Evolutionary conservation across 2,888 invertebrate species (phyloP).

Genomic region (Ephialtes manifestator): DNA sequence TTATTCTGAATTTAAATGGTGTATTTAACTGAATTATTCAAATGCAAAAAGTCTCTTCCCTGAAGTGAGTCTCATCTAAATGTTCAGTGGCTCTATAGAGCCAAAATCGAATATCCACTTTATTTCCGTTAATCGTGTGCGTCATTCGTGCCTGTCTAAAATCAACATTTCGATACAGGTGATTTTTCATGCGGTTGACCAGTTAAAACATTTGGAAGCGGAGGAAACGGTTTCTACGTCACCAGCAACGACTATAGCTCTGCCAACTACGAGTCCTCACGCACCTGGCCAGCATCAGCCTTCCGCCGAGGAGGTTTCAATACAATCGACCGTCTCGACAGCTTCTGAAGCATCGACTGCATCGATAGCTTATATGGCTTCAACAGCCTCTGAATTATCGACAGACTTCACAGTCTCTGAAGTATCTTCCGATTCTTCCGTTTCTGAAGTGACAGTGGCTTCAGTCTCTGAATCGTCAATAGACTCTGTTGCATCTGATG

Average conservation of each 20-base stretch:
- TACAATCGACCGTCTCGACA: slow-evolving; percentile 15
- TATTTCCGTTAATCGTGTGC: neutral
- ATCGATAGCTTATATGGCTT: slow-evolving; percentile 19
- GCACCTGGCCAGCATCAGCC: slow-evolving; percentile 76
- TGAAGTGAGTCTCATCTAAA: too few species aligned
- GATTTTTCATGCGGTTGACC: slow-evolving; percentile 82
- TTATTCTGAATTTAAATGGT: too few species aligned
- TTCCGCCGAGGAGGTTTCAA: slow-evolving; percentile 45
- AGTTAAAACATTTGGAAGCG: slow-evolving; percentile 76
- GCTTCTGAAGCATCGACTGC: slow-evolving; percentile 16
- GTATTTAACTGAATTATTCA: too few species aligned
- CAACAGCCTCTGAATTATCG: slow-evolving; percentile 13
- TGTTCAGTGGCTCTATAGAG: too few species aligned
- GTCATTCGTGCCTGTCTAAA: neutral
- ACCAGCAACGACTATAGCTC: slow-evolving; percentile 52
- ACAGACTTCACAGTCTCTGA: neutral
- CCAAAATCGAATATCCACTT: too few species aligned
- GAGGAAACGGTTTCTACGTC: slow-evolving; percentile 47
- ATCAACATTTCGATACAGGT: slow-evolving; percentile 73
- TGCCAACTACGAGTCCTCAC: slow-evolving; percentile 75
- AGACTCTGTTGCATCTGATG: slow-evolving; percentile 3
- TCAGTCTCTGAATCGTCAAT: slow-evolving; percentile 10
- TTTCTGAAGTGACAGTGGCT: slow-evolving; percentile 10
- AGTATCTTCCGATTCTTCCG: neutral
- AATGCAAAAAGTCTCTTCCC: too few species aligned